Conservation (phyloP, 2,888 invertebrate species). For the Baronia brevicornis region DNA sequence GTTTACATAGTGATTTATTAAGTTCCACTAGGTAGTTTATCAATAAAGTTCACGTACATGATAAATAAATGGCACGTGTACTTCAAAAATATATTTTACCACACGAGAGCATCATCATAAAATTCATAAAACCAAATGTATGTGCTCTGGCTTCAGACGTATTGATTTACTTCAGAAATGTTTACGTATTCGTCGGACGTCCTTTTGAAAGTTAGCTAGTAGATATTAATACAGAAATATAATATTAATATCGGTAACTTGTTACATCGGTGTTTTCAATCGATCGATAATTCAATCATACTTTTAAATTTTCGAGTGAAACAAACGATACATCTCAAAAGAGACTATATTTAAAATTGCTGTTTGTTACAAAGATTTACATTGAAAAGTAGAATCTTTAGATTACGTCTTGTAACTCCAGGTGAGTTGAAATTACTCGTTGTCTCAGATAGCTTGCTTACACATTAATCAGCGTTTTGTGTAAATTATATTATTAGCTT, state of each 20-base stretch:
- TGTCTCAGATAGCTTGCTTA: no score
- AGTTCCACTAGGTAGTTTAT: no score
- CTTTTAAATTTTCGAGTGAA: constrained; percentile 8
- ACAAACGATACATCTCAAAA: no score
- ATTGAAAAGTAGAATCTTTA: background rate
- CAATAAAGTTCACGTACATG: constrained; percentile 20
- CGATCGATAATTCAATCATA: constrained; percentile 28
- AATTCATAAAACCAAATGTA: constrained; percentile 56
- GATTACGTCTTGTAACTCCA: background rate
- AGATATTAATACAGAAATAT: constrained; percentile 41
- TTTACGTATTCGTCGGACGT: constrained; percentile 58
- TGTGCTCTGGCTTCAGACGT: constrained; percentile 36
- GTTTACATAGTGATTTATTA: no score
- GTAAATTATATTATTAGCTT: constrained; percentile 6
- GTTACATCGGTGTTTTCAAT: constrained; percentile 29
- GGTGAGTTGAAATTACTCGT: no score
- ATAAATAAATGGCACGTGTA: constrained; percentile 22
- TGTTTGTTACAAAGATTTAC: constrained; percentile 6
- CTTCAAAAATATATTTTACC: constrained; percentile 46
- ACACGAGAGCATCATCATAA: constrained; percentile 57
- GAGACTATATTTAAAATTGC: constrained; percentile 7
- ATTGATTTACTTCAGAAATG: constrained; percentile 63
- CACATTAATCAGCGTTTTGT: no score
- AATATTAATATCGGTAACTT: constrained; percentile 32
- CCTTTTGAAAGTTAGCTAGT: constrained; percentile 47